Conservation (phyloP, 2,888 invertebrate genomes). For the Acleris emargana region DNA sequence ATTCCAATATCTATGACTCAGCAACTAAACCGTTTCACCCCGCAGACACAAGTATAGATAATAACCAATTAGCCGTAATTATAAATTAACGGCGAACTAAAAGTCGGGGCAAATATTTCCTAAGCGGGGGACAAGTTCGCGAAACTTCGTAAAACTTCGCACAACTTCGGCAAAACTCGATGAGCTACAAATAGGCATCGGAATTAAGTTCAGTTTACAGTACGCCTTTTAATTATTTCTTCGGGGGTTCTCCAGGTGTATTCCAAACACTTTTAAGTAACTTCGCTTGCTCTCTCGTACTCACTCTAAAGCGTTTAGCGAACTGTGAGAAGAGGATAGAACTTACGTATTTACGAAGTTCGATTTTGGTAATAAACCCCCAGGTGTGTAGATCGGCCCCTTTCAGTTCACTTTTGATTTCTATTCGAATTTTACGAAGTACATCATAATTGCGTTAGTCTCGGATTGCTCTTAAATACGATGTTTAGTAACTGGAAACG, state of each 20-base stretch:
- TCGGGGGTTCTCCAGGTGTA: conserved; percentile 66
- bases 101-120: conserved; percentile 74
- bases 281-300: no score
- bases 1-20: not conserved
- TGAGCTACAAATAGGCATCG: conserved; percentile 81
- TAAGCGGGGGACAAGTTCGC: conserved; percentile 56
- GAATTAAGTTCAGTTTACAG: conserved; percentile 78
- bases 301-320: no score
- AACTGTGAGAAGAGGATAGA: no score
- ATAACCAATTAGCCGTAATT: conserved; percentile 75
- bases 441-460: conserved; percentile 55
- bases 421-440: conserved; percentile 53
- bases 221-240: conserved; percentile 82
- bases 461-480: conserved; percentile 35
- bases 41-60: conserved; percentile 39
- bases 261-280: conserved; percentile 23
- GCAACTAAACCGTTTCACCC: not conserved
- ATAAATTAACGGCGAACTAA: conserved; percentile 72
- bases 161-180: conserved; percentile 62
- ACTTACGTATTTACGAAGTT: no score
- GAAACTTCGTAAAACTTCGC: conserved; percentile 56
- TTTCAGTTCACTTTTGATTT: conserved; percentile 56
- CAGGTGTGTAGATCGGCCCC: conserved; percentile 67
- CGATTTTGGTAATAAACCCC: conserved; percentile 41
- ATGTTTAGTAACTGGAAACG: conserved; percentile 27